Base-by-base conservation (phyloP, 2,797 vertebrate species). In the Fratercula arctica region DNA sequence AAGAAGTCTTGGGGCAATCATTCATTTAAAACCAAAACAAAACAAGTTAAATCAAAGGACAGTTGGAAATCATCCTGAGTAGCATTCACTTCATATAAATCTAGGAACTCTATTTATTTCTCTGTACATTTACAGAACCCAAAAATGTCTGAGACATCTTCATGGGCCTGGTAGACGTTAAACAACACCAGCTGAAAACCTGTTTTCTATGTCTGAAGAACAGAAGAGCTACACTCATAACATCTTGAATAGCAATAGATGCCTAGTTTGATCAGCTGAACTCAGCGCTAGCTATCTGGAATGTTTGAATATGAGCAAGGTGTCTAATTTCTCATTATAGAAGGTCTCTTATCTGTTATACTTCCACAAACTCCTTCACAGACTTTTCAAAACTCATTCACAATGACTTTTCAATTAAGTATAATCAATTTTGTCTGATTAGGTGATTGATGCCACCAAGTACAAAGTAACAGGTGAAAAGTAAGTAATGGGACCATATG, bases 331-430 rank as follows among this genome's bases (percentile, higher is more conserved):
- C 76, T 90, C 48, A 81, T 74, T 86, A 73, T n/a, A 84, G 68
- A 63, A 90, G 29, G n/a, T 70, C 24, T 9, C 29, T 78, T 72
- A 78, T 28, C 41, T 68, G n/a, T 78, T 86, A 45, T 25, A 86
- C 41, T 75, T 87, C 50, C 43, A 69, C 26, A 75, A 79, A 78
- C 29, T 85, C 21, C 39, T 64, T 70, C 56, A 87, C 39, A 77
- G 45, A 46, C 45, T 46, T 46, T 46, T 46, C 45, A 46, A 46
- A 46, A 21, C 45, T 46, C 45, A 19, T 46, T 46, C n/a, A 75
- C 41, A 85, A 88, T 80, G 57, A 78, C 82, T 88, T 95, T 90
- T 80, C 66, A 84, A 37, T 91, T 93, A 87, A 95, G 26, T 48
- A 37, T 33, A 68, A 75, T 83, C 25, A 57, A 17, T 86, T 81